Evolutionary conservation across 2,113 vertebrate genomes (phyloP), one percentile per base, ranked within the genome.

Genomic region (Entomyzon cyanotis): DNA sequence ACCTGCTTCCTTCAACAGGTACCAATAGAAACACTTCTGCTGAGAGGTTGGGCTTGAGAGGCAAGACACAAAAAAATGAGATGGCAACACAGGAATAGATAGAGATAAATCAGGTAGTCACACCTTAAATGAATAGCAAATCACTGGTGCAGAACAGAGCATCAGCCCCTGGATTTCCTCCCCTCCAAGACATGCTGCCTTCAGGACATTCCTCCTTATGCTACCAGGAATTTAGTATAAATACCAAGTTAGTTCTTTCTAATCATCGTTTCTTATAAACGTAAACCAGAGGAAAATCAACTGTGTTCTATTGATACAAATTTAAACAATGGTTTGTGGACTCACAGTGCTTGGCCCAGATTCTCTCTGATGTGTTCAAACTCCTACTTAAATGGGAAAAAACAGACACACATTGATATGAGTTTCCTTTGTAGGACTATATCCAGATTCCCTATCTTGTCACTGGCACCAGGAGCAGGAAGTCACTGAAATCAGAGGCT

Each of bases 361-460:
- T 46, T 42, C 22, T 35, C 23, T 52, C 18, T 13, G 22, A 63
- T 23, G 24, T n/a, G 15, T 3, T 68, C 60, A 84, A 58, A 89
- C 8, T 39, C 21, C 37, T 39, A 20, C 2, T 60, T 14, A 15
- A 24, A 46, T 4, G 3, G 21, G n/a, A 46, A 50, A 9, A 24
- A 33, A 7, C 1, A 25, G 2, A 37, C 0, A 42, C 4, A 7
- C 2, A 65, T 23, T 37, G 22, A 7, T 12, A 4, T 4, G 10
- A 50, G 7, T 30, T 63, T 39, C 31, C 31, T 81, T n/a, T 37
- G 24, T 39, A 63, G n/a, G 18, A 30, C 35, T 49, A 9, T 24
- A 7, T 3, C 27, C 39, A 76, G 10, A 49, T 56, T 80, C 35
- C 35, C 8, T 10, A 2, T n/a, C 17, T 47, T 15, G 17, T 7